A percentile compares a stretch with the other conserved stretches of the same genome.
phyloP scores from a whole-genome alignment of 2,888 invertebrate genomes.

The Rutpela maculata region DNA sequence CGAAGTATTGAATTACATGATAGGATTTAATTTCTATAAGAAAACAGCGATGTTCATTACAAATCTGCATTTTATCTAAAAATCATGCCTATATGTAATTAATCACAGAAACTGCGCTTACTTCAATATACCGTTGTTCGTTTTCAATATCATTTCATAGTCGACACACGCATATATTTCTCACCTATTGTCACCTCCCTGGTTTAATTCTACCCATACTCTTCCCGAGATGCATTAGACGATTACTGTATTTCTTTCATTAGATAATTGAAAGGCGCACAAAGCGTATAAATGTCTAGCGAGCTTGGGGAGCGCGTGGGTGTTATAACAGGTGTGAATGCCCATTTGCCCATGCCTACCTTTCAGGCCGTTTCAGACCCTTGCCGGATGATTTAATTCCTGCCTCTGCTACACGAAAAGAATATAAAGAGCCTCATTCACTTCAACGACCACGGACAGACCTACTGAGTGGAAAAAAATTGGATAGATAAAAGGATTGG shows the following conservation, averaged over 20 bases:
- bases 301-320: constrained; percentile 27
- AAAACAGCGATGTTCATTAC: no score
- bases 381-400: constrained; percentile 37
- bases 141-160: neutral
- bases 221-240: constrained; percentile 35
- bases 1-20: no score
- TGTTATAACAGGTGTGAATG: constrained; percentile 25
- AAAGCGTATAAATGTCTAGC: constrained; percentile 15
- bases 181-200: constrained; percentile 1
- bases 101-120: neutral
- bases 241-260: constrained; percentile 43
- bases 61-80: no score
- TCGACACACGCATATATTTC: neutral
- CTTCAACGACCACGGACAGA: constrained; percentile 1
- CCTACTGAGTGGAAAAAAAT: constrained; percentile 11
- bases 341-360: constrained; percentile 32
- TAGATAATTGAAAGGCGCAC: constrained; percentile 41
- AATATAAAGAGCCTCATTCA: constrained; percentile 26
- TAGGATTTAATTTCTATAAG: no score
- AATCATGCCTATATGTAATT: neutral
- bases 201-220: neutral
- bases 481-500: constrained; percentile 14
- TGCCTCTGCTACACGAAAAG: constrained; percentile 8
- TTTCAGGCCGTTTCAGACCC: constrained; percentile 27
- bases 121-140: neutral